phyloP scores from a whole-genome alignment of 2,113 vertebrate genomes.

The Steatornis caripensis region DNA sequence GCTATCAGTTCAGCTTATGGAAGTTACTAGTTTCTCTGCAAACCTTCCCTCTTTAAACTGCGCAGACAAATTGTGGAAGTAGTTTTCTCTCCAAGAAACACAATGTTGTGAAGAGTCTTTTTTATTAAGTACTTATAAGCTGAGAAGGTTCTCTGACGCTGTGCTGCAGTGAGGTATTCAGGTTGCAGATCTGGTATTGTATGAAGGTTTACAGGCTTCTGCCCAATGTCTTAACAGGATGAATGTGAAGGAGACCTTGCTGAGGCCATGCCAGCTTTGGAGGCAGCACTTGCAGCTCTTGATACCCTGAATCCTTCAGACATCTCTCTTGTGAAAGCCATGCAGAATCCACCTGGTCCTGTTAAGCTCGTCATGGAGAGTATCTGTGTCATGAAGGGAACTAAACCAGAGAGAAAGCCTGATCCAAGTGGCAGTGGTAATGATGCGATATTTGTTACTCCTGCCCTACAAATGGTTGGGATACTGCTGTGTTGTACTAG shows the following conservation, averaged over 20 bases:
- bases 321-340: conserved; percentile 89
- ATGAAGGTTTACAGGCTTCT: neutral
- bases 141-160: neutral
- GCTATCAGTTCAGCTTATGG: neutral
- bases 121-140: neutral
- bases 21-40: neutral
- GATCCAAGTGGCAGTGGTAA: conserved; percentile 87
- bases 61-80: neutral
- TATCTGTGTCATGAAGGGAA: conserved; percentile 90
- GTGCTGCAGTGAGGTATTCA: neutral
- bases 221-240: conserved; percentile 69
- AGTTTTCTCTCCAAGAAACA: neutral
- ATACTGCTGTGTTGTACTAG: neutral
- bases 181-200: neutral
- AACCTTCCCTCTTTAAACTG: neutral
- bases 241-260: conserved; percentile 92
- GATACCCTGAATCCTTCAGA: conserved; percentile 89
- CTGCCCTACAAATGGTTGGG: neutral
- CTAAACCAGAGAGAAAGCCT: conserved; percentile 87
- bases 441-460: neutral
- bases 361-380: conserved; percentile 96
- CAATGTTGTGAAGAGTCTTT: neutral
- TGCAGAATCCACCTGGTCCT: conserved; percentile 88
- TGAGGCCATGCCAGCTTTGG: conserved; percentile 87
- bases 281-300: conserved; percentile 84